Percentiles rank a stretch among this genome's conserved stretches.
Evolutionary conservation across 2,888 invertebrate genomes (phyloP).

Genomic region (Heteromyza rotundicornis): DNA sequence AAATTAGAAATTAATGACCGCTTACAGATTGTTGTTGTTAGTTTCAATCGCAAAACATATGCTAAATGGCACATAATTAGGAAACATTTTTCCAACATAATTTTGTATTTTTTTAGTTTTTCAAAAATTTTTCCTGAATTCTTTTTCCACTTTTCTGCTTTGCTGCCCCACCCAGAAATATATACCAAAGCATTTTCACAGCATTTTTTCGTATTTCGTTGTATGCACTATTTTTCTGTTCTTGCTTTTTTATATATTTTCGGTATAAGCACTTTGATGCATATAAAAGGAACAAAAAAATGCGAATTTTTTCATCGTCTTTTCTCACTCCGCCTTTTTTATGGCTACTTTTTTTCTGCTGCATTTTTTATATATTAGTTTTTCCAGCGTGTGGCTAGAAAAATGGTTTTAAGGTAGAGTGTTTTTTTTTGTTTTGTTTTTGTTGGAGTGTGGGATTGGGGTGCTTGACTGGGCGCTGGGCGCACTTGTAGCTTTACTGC

Average conservation of each 20-base stretch:
- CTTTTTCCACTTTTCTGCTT: neutral
- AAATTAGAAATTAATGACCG: neutral
- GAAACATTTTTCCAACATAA: too few species aligned
- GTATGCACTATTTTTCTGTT: neutral
- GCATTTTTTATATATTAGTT: constrained; percentile 2
- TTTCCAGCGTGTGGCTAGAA: constrained; percentile 3
- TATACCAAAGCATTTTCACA: constrained; percentile 9
- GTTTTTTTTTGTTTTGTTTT: too few species aligned
- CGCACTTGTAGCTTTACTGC: neutral
- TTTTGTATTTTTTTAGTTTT: neutral
- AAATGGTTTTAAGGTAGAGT: constrained; percentile 2
- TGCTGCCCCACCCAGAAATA: constrained; percentile 24
- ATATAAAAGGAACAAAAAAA: neutral
- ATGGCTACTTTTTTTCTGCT: neutral
- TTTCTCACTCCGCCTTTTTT: constrained; percentile 1
- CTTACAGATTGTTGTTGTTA: too few species aligned
- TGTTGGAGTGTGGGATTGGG: neutral
- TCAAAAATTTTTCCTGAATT: too few species aligned
- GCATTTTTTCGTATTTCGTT: neutral
- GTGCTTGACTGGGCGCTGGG: neutral
- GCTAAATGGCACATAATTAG: too few species aligned
- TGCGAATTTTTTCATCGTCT: constrained; percentile 6
- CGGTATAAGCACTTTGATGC: constrained; percentile 8
- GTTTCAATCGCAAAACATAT: too few species aligned
- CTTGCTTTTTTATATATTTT: constrained; percentile 4